Evolutionary conservation across 2,888 invertebrate genomes (phyloP).

Genomic region (Amphipoea lucens): DNA sequence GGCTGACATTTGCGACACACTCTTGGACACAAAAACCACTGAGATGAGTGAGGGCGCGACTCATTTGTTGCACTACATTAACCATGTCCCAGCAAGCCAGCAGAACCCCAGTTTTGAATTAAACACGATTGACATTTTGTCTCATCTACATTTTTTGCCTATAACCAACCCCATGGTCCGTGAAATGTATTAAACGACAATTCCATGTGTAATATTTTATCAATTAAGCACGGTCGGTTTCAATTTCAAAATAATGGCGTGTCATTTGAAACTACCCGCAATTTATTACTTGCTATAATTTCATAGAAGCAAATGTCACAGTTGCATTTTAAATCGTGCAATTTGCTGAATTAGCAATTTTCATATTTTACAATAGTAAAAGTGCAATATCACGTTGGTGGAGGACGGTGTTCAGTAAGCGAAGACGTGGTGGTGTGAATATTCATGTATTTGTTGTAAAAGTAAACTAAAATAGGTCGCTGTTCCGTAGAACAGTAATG

Average conservation of each 20-base stretch:
- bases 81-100: slow-evolving; percentile 74
- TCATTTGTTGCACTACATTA: slow-evolving; percentile 82
- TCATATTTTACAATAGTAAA: slow-evolving; percentile 27
- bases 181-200: slow-evolving; percentile 86
- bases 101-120: slow-evolving; percentile 76
- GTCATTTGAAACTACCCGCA: slow-evolving; percentile 81
- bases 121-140: slow-evolving; percentile 84
- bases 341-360: slow-evolving; percentile 73
- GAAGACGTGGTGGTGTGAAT: slow-evolving; percentile 16
- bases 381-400: slow-evolving; percentile 32
- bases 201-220: slow-evolving; percentile 86
- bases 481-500: slow-evolving; percentile 58
- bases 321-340: slow-evolving; percentile 73
- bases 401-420: slow-evolving; percentile 2
- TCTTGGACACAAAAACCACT: slow-evolving; percentile 66
- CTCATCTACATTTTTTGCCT: slow-evolving; percentile 87
- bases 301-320: slow-evolving; percentile 80
- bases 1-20: slow-evolving; percentile 39
- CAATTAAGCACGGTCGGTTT: slow-evolving; percentile 86
- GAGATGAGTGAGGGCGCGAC: slow-evolving; percentile 74
- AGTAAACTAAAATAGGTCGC: slow-evolving; percentile 64
- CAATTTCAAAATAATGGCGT: slow-evolving; percentile 80
- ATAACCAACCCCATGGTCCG: slow-evolving; percentile 82
- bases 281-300: slow-evolving; percentile 79
- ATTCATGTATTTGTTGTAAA: slow-evolving; percentile 43